phyloP scores from a whole-genome alignment of 2,113 vertebrate genomes.

The Nestor notabilis region DNA sequence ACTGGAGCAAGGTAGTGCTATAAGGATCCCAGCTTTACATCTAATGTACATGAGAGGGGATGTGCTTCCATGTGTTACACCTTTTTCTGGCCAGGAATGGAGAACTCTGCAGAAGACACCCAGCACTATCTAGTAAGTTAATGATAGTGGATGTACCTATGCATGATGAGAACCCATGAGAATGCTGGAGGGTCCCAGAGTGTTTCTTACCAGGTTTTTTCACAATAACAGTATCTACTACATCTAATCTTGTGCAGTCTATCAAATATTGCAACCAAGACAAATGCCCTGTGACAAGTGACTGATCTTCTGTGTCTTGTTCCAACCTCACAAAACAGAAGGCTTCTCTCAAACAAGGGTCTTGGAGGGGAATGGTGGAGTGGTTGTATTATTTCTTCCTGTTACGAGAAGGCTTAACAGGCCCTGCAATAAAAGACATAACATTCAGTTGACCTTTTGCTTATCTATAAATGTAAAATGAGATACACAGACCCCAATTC shows the following conservation, averaged over 20 bases:
- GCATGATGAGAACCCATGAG: fast-evolving
- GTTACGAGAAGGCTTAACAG: background rate
- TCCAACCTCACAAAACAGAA: slow-evolving; percentile 8
- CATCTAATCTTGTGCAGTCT: background rate
- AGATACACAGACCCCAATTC: slow-evolving; percentile 59
- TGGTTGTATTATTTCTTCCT: background rate
- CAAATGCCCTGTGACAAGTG: slow-evolving; percentile 7
- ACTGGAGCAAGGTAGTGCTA: background rate
- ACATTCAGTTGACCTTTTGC: slow-evolving; percentile 82
- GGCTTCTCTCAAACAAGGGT: background rate
- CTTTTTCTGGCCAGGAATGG: background rate
- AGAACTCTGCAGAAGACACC: background rate
- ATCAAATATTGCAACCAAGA: slow-evolving; percentile 49
- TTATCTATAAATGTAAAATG: slow-evolving; percentile 80
- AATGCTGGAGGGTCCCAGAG: background rate
- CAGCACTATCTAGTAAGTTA: background rate
- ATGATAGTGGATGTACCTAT: background rate
- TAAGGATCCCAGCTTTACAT: background rate
- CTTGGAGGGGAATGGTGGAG: background rate
- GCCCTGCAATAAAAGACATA: slow-evolving; percentile 50
- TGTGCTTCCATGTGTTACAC: background rate
- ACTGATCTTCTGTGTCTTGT: background rate
- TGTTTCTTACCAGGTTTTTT: background rate
- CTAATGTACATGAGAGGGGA: fast-evolving
- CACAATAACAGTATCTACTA: background rate